Evolutionary conservation across 1,140 invertebrate species (phyloP).

Genomic region (Bombus waltoni): DNA sequence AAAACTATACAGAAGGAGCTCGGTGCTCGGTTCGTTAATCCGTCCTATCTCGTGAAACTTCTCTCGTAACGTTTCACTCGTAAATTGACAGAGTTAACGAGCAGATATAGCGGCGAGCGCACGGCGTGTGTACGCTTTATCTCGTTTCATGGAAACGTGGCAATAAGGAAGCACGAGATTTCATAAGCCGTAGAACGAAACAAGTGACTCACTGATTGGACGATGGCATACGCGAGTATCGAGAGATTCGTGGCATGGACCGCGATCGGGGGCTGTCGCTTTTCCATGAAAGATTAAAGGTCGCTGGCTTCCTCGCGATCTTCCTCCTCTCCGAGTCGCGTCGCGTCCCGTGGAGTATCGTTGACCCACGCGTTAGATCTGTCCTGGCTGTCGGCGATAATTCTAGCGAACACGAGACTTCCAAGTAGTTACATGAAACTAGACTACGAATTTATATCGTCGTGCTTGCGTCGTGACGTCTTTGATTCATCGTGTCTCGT

Average conservation of each 20-base stretch:
- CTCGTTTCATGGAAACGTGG: conserved; percentile 24
- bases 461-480: background rate
- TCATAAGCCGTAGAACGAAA: background rate
- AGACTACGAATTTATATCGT: background rate
- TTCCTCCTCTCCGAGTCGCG: background rate
- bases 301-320: conserved; percentile 21
- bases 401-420: background rate
- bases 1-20: background rate
- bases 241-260: background rate
- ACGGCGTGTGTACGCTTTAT: conserved; percentile 3
- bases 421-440: background rate
- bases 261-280: background rate
- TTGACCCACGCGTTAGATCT: conserved; percentile 25
- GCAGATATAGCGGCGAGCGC: background rate
- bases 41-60: conserved; percentile 12
- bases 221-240: background rate
- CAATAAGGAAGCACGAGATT: conserved; percentile 45
- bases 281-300: conserved; percentile 27
- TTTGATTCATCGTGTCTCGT: background rate
- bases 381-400: background rate
- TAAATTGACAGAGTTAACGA: conserved; percentile 26
- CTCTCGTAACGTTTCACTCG: conserved; percentile 2
- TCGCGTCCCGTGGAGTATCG: background rate
- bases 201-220: conserved; percentile 30
- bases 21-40: background rate